A percentile compares a stretch with the other conserved stretches of the same genome.
phyloP scores from a whole-genome alignment of 2,888 invertebrate genomes.

The Metellina segmentata region DNA sequence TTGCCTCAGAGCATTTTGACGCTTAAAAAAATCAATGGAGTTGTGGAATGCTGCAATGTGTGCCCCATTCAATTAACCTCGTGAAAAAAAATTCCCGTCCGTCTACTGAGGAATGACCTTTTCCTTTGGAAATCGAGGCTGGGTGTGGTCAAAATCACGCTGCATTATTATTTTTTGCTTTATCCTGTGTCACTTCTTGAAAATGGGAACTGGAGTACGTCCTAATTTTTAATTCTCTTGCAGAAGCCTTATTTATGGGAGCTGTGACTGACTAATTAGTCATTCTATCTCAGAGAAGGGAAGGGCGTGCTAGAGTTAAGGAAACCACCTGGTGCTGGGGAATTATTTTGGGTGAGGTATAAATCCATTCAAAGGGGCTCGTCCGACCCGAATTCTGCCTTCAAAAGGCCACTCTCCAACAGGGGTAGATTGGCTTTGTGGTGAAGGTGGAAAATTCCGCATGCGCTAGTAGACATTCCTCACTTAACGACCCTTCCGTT shows the following conservation, averaged over 20 bases:
- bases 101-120: conserved; percentile 8
- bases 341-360: too few relatives aligned
- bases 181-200: conserved; percentile 23
- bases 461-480: too few relatives aligned
- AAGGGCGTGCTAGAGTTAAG: too few relatives aligned
- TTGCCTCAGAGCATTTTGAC: too few relatives aligned
- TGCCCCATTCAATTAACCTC: conserved; percentile 12
- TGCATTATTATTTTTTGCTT: not conserved
- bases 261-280: not conserved
- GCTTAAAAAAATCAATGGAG: too few relatives aligned
- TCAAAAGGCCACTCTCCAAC: too few relatives aligned
- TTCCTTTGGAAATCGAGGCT: not conserved
- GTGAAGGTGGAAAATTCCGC: too few relatives aligned
- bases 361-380: too few relatives aligned
- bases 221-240: conserved; percentile 25
- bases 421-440: too few relatives aligned
- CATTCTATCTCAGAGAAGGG: not conserved
- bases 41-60: not conserved
- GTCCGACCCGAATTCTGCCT: too few relatives aligned
- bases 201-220: conserved; percentile 21
- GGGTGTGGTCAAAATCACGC: conserved; percentile 50
- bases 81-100: not conserved
- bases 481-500: too few relatives aligned
- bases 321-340: too few relatives aligned
- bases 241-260: conserved; percentile 26